phyloP scores from a whole-genome alignment of 1,140 invertebrate genomes.

The Aphelinus atriplicis region DNA sequence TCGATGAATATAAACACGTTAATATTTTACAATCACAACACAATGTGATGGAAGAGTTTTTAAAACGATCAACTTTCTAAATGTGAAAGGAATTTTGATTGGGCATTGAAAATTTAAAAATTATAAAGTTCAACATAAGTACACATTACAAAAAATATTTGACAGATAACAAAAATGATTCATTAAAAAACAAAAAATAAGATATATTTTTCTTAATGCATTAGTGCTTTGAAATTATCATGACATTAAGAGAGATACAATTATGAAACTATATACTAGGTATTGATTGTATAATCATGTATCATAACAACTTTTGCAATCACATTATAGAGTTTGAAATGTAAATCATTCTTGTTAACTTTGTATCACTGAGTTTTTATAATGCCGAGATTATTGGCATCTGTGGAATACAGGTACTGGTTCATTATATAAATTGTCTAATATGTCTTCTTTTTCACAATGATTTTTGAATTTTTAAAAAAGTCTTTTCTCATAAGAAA shows the following conservation, averaged over 20 bases:
- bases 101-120: conserved; percentile 10
- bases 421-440: conserved; percentile 21
- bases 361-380: conserved; percentile 24
- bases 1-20: background rate
- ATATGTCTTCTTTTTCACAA: conserved; percentile 5
- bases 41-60: background rate
- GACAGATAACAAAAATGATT: too few relatives aligned
- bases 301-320: conserved; percentile 29
- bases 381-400: conserved; percentile 21
- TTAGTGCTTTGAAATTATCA: background rate
- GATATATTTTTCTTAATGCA: conserved; percentile 9
- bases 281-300: conserved; percentile 27
- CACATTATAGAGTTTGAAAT: conserved; percentile 29
- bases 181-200: conserved; percentile 2
- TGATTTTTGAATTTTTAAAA: conserved; percentile 67
- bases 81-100: background rate
- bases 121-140: conserved; percentile 25
- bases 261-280: conserved; percentile 32
- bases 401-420: conserved; percentile 34
- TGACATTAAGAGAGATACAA: conserved; percentile 25
- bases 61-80: background rate
- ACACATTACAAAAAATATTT: conserved; percentile 23
- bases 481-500: conserved; percentile 91
- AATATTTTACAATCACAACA: conserved; percentile 5
- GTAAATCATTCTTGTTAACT: conserved; percentile 24